Evolutionary conservation across 2,113 vertebrate species (phyloP).

Genomic region (Hemibagrus wyckioides): DNA sequence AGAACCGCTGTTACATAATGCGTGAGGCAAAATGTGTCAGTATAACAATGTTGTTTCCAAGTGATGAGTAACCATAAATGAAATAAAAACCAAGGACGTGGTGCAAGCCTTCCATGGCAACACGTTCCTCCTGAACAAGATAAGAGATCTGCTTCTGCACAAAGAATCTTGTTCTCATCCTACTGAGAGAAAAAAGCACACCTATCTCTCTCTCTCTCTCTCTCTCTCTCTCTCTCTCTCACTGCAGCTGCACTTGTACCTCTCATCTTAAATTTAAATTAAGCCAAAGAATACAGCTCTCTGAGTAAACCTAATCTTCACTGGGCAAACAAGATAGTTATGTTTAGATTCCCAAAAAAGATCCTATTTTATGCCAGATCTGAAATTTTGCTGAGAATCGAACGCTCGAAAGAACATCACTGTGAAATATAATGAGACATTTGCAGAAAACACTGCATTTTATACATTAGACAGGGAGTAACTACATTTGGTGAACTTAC

Average conservation of each 20-base stretch:
- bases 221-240: neutral
- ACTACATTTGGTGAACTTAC: neutral
- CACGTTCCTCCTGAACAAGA: conserved; percentile 22
- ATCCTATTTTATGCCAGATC: neutral
- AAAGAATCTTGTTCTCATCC: neutral
- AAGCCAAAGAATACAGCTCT: neutral
- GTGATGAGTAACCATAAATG: conserved; percentile 41
- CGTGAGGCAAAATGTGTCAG: conserved; percentile 20
- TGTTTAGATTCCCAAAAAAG: neutral
- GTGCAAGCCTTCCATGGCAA: conserved; percentile 50
- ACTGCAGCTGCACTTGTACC: neutral
- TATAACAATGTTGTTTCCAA: conserved; percentile 42
- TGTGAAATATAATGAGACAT: neutral
- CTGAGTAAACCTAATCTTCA: neutral
- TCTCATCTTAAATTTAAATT: neutral
- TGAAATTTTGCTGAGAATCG: neutral
- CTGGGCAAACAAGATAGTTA: neutral
- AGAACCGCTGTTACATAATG: conserved; percentile 31
- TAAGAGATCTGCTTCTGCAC: conserved; percentile 20
- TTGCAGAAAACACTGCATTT: neutral
- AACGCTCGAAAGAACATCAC: neutral
- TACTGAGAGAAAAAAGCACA: neutral
- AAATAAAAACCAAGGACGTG: conserved; percentile 19
- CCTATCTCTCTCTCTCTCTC: neutral
- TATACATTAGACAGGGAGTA: neutral